Evolutionary conservation across 2,888 invertebrate genomes (phyloP).

Genomic region (Amblyjoppa proteus): DNA sequence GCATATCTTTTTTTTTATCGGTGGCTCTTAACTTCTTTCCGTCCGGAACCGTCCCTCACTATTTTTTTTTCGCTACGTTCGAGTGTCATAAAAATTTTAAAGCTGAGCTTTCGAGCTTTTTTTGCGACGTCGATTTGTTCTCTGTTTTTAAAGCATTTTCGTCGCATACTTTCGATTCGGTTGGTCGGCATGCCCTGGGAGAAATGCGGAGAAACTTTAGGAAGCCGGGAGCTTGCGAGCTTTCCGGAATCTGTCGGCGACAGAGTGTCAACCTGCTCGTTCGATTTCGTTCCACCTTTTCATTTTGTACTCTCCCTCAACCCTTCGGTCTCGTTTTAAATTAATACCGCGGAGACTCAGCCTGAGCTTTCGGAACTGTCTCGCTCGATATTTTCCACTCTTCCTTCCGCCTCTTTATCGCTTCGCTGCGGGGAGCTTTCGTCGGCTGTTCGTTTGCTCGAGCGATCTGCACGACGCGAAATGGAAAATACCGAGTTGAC

Average conservation of each 20-base stretch:
- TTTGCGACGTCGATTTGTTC: background rate
- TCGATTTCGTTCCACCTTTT: background rate
- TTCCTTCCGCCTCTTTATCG: background rate
- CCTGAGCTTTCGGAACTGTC: background rate
- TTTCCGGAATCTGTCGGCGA: background rate
- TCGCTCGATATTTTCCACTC: background rate
- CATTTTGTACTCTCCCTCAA: background rate
- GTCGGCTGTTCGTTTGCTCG: background rate
- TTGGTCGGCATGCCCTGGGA: background rate
- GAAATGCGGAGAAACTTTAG: background rate
- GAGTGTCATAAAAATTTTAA: background rate
- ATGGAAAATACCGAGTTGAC: background rate
- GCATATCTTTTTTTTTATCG: slow-evolving; percentile 1
- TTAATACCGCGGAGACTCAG: background rate
- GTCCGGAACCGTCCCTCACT: background rate
- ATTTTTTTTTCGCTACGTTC: slow-evolving; percentile 14
- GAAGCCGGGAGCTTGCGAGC: background rate
- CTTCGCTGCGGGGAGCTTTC: background rate
- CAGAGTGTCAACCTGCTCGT: slow-evolving; percentile 6
- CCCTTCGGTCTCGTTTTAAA: slow-evolving; percentile 3
- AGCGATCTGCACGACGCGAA: background rate
- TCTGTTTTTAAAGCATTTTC: background rate
- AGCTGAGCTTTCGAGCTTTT: slow-evolving; percentile 5
- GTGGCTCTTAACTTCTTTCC: slow-evolving; percentile 13
- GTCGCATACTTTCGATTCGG: background rate